Evolutionary conservation across 2,113 vertebrate species (phyloP).

Genomic region (Muscicapa adusta): DNA sequence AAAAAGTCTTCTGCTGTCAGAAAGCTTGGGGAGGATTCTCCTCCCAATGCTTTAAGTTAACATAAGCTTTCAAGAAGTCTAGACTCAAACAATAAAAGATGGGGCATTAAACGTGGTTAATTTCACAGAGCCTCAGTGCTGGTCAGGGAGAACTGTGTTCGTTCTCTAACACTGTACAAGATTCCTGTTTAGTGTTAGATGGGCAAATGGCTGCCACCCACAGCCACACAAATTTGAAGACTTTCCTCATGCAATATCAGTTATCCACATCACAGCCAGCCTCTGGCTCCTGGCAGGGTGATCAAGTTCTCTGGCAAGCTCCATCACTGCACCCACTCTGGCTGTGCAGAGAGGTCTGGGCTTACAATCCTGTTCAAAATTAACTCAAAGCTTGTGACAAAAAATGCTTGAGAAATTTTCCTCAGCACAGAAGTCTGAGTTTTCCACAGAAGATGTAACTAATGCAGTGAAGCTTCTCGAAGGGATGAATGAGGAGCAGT

Average conservation of each 20-base stretch:
- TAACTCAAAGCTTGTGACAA: not conserved
- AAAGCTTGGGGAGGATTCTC: not conserved
- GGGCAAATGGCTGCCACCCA: not conserved
- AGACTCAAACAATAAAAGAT: not conserved
- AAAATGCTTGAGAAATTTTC: not conserved
- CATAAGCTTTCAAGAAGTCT: not conserved
- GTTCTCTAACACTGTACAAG: accelerated
- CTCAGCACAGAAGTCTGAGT: not conserved
- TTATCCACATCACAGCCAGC: not conserved
- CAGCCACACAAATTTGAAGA: not conserved
- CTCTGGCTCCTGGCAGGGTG: accelerated
- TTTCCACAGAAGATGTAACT: not conserved
- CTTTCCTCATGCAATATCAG: not conserved
- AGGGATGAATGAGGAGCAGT: not conserved
- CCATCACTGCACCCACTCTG: not conserved
- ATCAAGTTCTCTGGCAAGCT: not conserved
- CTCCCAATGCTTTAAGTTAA: not conserved
- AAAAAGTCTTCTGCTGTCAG: not conserved
- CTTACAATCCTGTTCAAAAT: not conserved
- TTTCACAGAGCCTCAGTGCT: not conserved
- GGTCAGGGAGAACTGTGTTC: not conserved
- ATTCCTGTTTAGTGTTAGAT: not conserved
- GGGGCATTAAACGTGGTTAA: not conserved
- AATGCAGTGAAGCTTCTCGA: accelerated
- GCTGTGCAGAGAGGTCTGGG: not conserved